These are phyloP conservation scores for Drosophila bocqueti DNA, from an alignment of 1,140 invertebrate species.

Conservation along the genomic window DNA sequence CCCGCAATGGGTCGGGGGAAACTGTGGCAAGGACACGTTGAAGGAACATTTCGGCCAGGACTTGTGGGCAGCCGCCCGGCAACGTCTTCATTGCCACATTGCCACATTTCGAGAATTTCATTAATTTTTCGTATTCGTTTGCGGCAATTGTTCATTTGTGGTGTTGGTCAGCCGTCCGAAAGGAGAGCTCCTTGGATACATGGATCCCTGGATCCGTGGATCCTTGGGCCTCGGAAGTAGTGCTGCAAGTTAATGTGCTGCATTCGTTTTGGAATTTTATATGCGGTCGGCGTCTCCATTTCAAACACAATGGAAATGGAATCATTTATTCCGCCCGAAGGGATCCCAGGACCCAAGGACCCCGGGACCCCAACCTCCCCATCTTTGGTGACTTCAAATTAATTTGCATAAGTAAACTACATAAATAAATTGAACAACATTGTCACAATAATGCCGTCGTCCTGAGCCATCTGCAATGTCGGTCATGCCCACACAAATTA, in stretches of 20 bases:
- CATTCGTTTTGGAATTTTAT: constrained; percentile 60
- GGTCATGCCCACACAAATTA: constrained; percentile 22
- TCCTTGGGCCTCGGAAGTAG: constrained; percentile 9
- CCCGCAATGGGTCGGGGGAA: constrained; percentile 26
- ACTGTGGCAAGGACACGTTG: constrained; percentile 36
- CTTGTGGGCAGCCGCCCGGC: constrained; percentile 24
- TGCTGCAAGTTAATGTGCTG: constrained; percentile 51
- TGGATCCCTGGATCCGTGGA: background rate
- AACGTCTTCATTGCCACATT: constrained; percentile 61
- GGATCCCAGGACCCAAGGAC: background rate
- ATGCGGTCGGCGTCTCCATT: constrained; percentile 43
- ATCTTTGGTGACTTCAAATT: constrained; percentile 12
- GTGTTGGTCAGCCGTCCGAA: constrained; percentile 29
- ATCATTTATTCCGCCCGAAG: constrained; percentile 43
- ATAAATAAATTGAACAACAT: constrained; percentile 36
- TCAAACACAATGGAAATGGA: constrained; percentile 27
- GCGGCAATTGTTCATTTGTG: constrained; percentile 65
- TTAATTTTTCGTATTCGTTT: constrained; percentile 65
- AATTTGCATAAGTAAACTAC: constrained; percentile 42
- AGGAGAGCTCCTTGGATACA: constrained; percentile 10
- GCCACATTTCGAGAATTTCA: constrained; percentile 61
- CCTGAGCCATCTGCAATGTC: constrained; percentile 28
- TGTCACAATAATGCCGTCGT: constrained; percentile 12
- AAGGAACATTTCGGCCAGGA: constrained; percentile 27
- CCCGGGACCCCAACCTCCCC: too few species aligned